phyloP scores from a whole-genome alignment of 2,888 invertebrate species.

The Blastobasis lacticolella region DNA sequence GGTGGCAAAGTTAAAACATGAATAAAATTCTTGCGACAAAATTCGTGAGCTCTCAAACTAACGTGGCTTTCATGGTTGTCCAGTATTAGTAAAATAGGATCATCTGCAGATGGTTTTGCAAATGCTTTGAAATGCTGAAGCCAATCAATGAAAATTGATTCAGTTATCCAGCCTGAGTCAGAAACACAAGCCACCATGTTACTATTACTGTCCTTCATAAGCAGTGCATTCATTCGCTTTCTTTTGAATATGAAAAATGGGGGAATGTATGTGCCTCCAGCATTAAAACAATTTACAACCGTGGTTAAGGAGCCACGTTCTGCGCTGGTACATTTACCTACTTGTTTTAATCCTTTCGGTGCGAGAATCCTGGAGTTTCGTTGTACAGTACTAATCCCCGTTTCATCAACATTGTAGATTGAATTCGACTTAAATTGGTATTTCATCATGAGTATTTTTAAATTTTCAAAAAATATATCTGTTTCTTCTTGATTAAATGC shows the following conservation, averaged over 20 bases:
- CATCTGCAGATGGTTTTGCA: neutral
- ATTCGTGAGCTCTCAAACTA: constrained; percentile 2
- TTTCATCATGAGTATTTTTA: neutral
- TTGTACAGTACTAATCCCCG: constrained; percentile 6
- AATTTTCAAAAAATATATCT: constrained; percentile 5
- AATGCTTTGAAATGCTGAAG: constrained; percentile 1
- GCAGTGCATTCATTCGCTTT: constrained; percentile 13
- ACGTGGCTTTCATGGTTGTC: constrained; percentile 10
- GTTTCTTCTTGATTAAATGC: constrained; percentile 9
- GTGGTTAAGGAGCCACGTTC: constrained; percentile 13
- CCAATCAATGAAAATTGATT: constrained; percentile 1
- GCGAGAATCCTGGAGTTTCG: constrained; percentile 14
- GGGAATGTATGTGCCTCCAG: constrained; percentile 13
- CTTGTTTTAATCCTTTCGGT: constrained; percentile 12
- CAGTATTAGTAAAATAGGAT: constrained; percentile 6
- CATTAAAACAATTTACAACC: constrained; percentile 13
- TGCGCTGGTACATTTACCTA: constrained; percentile 12
- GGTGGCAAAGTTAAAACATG: constrained; percentile 6
- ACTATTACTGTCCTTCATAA: constrained; percentile 11
- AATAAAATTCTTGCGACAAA: constrained; percentile 2
- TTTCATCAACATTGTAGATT: constrained; percentile 16
- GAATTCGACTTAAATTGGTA: constrained; percentile 7
- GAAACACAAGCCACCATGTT: constrained; percentile 4
- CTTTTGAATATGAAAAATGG: constrained; percentile 15
- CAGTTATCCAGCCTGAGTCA: constrained; percentile 1